Conservation (phyloP, 2,113 vertebrate genomes). For the Amia ocellicauda region DNA sequence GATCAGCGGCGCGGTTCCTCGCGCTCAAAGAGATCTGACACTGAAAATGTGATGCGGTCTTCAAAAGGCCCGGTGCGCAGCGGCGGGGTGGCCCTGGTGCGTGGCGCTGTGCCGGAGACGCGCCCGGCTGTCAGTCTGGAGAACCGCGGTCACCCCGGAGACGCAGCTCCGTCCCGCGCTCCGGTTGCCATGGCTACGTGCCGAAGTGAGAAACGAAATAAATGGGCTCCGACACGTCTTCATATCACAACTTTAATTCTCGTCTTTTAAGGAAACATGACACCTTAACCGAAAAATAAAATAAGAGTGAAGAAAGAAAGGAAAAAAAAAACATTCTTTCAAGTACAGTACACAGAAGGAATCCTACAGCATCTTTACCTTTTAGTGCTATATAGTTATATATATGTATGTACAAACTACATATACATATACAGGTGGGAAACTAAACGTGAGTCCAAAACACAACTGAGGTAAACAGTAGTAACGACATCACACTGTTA, state of each 20-base stretch:
- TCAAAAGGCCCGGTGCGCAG: not conserved
- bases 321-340: conserved; percentile 22
- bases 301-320: conserved; percentile 3
- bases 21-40: conserved; percentile 36
- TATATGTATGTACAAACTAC: conserved; percentile 11
- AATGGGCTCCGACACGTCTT: not conserved
- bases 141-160: not conserved
- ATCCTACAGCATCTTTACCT: conserved; percentile 5
- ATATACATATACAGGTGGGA: conserved; percentile 39
- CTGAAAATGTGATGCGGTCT: conserved; percentile 40
- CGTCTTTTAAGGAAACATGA: conserved; percentile 5
- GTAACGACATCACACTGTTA: conserved; percentile 12
- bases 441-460: conserved; percentile 29
- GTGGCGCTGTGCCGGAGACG: too few relatives aligned
- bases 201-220: not conserved
- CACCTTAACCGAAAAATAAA: conserved; percentile 7
- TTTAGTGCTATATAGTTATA: conserved; percentile 1
- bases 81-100: too few relatives aligned
- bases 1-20: conserved; percentile 22
- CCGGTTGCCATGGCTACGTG: not conserved
- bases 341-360: conserved; percentile 15
- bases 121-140: not conserved
- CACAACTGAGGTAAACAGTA: conserved; percentile 33
- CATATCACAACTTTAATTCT: conserved; percentile 26
- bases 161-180: not conserved